These are phyloP conservation scores for Characodon lateralis DNA, from an alignment of 2,797 vertebrate species.

Conservation along the genomic window DNA sequence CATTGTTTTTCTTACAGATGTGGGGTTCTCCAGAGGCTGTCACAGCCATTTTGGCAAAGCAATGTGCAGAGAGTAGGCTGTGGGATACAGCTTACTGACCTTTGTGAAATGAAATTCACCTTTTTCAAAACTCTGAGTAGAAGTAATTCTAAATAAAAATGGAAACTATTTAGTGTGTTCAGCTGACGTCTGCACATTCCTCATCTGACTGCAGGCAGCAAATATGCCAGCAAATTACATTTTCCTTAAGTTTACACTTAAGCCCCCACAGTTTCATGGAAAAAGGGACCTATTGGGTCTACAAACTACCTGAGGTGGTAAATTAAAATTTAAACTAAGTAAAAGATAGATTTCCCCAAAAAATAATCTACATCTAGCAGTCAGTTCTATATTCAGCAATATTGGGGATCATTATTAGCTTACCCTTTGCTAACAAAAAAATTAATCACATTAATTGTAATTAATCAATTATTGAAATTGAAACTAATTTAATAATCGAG, in stretches of 20 bases:
- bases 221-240: background rate
- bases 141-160: background rate
- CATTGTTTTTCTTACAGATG: background rate
- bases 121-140: background rate
- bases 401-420: background rate
- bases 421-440: background rate
- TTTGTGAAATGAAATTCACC: background rate
- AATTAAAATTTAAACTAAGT: background rate
- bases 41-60: background rate
- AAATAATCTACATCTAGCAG: background rate
- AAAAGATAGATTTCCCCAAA: background rate
- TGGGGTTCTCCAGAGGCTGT: background rate
- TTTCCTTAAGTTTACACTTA: background rate
- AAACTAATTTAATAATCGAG: too few relatives aligned
- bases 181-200: background rate
- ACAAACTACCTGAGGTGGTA: background rate
- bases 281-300: background rate
- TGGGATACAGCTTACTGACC: background rate
- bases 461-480: too few relatives aligned
- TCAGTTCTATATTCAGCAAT: background rate
- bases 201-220: background rate
- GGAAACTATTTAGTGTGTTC: background rate
- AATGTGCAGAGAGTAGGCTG: background rate
- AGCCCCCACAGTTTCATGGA: background rate
- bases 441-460: too few relatives aligned